Percentiles rank a stretch among this genome's conserved stretches.
phyloP scores from a whole-genome alignment of 2,888 invertebrate genomes.

The Ochropleura plecta region DNA sequence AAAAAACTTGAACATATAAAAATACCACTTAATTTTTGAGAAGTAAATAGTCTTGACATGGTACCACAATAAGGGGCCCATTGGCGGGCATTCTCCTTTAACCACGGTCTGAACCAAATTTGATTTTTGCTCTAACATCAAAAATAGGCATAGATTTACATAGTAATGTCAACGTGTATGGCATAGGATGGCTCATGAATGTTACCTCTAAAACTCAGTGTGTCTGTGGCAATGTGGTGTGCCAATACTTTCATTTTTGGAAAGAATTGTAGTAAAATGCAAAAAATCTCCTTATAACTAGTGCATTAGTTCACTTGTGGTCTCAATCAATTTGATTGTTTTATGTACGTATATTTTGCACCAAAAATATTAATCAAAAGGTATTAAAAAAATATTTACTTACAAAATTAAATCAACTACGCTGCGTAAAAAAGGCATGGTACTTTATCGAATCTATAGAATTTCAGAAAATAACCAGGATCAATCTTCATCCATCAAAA shows the following conservation, averaged over 20 bases:
- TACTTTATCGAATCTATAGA: slow-evolving; percentile 3
- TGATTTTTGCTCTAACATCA: slow-evolving; percentile 53
- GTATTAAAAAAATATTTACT: not conserved
- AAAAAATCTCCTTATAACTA: no score
- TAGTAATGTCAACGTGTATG: slow-evolving; percentile 33
- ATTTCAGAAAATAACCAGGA: slow-evolving; percentile 10
- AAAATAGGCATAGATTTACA: slow-evolving; percentile 62
- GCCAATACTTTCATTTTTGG: no score
- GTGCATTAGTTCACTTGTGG: no score
- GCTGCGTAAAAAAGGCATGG: no score
- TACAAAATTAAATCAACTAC: not conserved
- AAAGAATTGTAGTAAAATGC: no score
- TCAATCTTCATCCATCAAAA: slow-evolving; percentile 55
- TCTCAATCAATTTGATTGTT: not conserved
- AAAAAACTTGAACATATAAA: no score
- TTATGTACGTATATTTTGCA: no score
- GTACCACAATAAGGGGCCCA: no score
- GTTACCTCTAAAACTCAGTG: not conserved
- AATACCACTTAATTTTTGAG: no score
- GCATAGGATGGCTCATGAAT: slow-evolving; percentile 20
- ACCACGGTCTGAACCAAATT: slow-evolving; percentile 53
- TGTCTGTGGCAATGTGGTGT: no score
- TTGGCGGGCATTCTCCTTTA: no score
- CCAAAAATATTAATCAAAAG: not conserved
- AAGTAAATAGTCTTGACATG: no score